Conservation (phyloP, 2,888 invertebrate species). For the Scaptomyza polygonia region DNA sequence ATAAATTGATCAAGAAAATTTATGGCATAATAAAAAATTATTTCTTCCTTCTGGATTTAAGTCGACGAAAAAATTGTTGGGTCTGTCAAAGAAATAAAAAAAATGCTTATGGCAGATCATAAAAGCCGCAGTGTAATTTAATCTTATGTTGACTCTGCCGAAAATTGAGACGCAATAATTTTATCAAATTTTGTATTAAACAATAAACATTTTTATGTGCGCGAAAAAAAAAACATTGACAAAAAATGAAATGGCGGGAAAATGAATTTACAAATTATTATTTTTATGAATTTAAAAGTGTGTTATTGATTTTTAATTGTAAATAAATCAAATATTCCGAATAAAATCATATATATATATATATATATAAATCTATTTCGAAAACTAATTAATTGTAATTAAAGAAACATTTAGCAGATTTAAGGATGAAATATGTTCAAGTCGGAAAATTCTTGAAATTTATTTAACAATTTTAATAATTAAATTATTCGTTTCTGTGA, state of each 20-base stretch:
- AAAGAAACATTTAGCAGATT: too few species aligned
- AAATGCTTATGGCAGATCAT: not conserved
- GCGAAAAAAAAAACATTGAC: too few species aligned
- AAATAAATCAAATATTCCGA: too few species aligned
- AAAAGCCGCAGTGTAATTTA: conserved; percentile 6
- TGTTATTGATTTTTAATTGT: too few species aligned
- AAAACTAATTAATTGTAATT: too few species aligned
- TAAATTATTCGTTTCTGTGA: not conserved
- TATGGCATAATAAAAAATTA: not conserved
- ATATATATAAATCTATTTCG: too few species aligned
- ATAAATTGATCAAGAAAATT: not conserved
- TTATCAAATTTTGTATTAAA: too few species aligned
- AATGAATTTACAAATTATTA: too few species aligned
- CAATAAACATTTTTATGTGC: too few species aligned
- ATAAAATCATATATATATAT: too few species aligned
- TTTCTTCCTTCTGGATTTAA: not conserved
- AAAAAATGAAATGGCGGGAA: not conserved
- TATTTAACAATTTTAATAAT: not conserved
- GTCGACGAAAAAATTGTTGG: not conserved
- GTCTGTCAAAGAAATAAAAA: not conserved
- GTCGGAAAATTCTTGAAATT: not conserved
- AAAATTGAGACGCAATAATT: not conserved
- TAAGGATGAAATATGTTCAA: too few species aligned
- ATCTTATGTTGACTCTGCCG: not conserved
- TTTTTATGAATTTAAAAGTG: too few species aligned